Base-by-base conservation (phyloP, 1,140 invertebrate genomes). In the Magallana gigas region DNA sequence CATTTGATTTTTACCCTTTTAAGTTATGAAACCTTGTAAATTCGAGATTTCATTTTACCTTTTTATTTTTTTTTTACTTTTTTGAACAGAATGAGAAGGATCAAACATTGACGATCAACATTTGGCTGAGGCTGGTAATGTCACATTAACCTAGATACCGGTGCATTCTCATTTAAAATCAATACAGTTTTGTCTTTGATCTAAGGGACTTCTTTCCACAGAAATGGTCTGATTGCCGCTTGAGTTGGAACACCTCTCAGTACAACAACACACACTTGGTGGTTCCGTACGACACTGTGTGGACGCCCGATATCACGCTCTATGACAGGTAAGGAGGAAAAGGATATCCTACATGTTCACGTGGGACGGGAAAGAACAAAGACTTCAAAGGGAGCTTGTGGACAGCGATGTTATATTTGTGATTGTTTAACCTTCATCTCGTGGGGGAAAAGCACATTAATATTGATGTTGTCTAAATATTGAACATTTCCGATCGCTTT, bases 261-360 rank as follows among this genome's bases (percentile, higher is more conserved):
- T 92, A 90, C 23, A 83, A 86, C 8, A 90, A 88, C 0, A 86
- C 89, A 14, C 83, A 88, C 36, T 84, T 93, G 14, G 86, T 91
- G 57, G 89, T 94, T 5, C 93, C 92, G 1, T 90, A 88, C n/a
- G 85, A 89, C 3, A 81, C 84, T 12, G 86, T 94, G 16, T 94
- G 93, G 92, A 86, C 90, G 80, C 98, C 98, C 14, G 98, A 99
- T 94, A 98, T 99, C 90, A 97, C 98, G 16, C 96, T 99, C n/a
- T 99, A 98, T 94, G 98, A 98, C 95, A 98, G 98, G 98, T 99
- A 87, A 8, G 29, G 56, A 64, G 14, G 14, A 64, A 18, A 64
- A 64, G 2, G 14, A 64, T 64, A 14, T 18, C 12, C 16, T 81
- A 81, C 36, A 81, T 7, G 2, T 48, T 48, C 36, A 48, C 36